Base-by-base conservation (phyloP, 2,797 vertebrate genomes). In the Garrulus glandarius region DNA sequence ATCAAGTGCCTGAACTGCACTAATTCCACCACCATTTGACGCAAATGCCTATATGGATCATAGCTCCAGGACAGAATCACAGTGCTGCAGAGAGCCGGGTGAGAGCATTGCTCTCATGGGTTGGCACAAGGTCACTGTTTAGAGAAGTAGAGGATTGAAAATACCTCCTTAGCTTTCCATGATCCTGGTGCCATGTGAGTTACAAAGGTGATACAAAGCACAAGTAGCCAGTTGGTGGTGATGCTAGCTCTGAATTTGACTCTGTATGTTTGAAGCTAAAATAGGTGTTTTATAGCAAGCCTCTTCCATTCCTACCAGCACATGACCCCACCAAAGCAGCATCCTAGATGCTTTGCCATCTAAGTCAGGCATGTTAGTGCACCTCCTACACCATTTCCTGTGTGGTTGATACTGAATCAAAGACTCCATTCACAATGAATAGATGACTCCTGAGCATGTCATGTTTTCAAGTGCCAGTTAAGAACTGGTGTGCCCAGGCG, bases 361-460 rank as follows among this genome's bases (percentile, higher is more conserved):
- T 97, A 96, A 97, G 79, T 97, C 95, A 97, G 85, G 70, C 78
- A 4, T 52, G 39, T 67, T 94, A 69, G 75, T 89, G 79, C 95
- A 94, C 96, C 96, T 96, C 87, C 96, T 94, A 36, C 89, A 47
- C 81, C 12, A 4, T 94, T 97, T 97, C 96, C 97, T 96, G 32
- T 95, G 96, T 95, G 96, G 96, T 55, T 89, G 61, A 81, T 71
- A 84, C 77, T 76, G 90, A 91, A 96, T 98, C 94, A 97, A 98
- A 98, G 94, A 57, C 84, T 96, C 89, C 75, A 81, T 97, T 98
- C 95, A 98, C 76, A 87, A 41, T 69, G 92, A 94, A 79, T 36
- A 78, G 91, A 76, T 96, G 93, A 96, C 71, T 96, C 29, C 20
- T 75, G 71, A 32, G 37, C 46, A 74, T 6, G 15, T 94, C 70